phyloP scores from a whole-genome alignment of 2,888 invertebrate genomes.

The Eupsilia transversa region DNA sequence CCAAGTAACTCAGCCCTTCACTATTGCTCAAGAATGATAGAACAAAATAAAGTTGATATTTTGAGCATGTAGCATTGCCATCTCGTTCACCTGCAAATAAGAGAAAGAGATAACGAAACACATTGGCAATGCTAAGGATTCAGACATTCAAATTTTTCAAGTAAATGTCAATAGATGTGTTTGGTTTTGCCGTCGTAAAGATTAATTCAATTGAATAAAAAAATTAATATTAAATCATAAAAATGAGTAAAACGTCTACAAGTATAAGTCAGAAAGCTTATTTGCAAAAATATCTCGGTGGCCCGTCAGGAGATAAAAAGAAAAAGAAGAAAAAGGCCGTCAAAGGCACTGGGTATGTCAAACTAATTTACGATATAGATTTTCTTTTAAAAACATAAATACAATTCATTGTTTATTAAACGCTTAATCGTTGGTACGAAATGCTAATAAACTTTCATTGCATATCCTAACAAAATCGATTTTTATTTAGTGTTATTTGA shows the following conservation, averaged over 20 bases:
- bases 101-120: slow-evolving; percentile 25
- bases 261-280: slow-evolving; percentile 94
- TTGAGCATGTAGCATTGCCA: neutral
- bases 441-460: neutral
- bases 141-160: neutral
- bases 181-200: neutral
- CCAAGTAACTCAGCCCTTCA: neutral
- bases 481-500: neutral
- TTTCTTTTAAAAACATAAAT: neutral
- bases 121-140: slow-evolving; percentile 9
- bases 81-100: slow-evolving; percentile 1
- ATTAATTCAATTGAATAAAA: neutral
- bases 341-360: slow-evolving; percentile 84
- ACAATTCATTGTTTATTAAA: neutral
- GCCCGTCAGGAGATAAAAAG: slow-evolving; percentile 91
- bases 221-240: neutral
- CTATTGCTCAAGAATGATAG: neutral
- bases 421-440: neutral
- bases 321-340: slow-evolving; percentile 91
- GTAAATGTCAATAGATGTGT: slow-evolving; percentile 18
- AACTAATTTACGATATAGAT: neutral
- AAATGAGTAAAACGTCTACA: slow-evolving; percentile 79
- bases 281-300: slow-evolving; percentile 94
- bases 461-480: slow-evolving; percentile 2
- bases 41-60: no score